These are phyloP conservation scores for Caenorhabditis imperialis DNA, from an alignment of 2,888 invertebrate species.

Conservation along the genomic window DNA sequence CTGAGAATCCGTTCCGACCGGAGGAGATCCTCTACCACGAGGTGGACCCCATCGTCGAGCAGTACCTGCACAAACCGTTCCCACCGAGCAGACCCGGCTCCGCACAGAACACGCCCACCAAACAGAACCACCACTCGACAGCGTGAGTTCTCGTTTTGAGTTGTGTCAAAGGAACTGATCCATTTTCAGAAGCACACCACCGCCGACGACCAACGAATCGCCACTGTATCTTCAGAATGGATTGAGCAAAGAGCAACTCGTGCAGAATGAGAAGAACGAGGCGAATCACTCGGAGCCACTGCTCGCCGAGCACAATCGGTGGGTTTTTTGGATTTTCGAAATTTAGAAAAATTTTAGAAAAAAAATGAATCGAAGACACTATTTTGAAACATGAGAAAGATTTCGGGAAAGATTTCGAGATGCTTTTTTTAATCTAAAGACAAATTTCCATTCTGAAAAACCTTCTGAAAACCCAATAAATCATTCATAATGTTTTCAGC, in stretches of 20 bases:
- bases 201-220: conserved; percentile 51
- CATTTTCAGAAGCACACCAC: conserved; percentile 35
- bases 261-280: conserved; percentile 61
- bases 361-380: not conserved
- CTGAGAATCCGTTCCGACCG: conserved; percentile 78
- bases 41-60: conserved; percentile 78
- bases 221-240: conserved; percentile 64
- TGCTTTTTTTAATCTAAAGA: not conserved
- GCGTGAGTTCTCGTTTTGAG: conserved; percentile 8
- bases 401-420: not conserved
- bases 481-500: conserved; percentile 2
- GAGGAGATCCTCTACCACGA: conserved; percentile 71
- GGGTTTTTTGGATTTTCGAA: not conserved
- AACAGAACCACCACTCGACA: conserved; percentile 39
- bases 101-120: conserved; percentile 62
- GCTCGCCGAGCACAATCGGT: conserved; percentile 50
- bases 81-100: conserved; percentile 64
- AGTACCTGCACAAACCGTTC: conserved; percentile 75
- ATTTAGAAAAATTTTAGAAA: not conserved
- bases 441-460: too few species aligned
- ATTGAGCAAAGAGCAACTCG: conserved; percentile 65
- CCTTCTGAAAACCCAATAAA: too few species aligned
- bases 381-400: not conserved
- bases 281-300: conserved; percentile 50
- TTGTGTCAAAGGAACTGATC: not conserved